A percentile compares a stretch with the other conserved stretches of the same genome.
These are phyloP conservation scores for Nymphicus hollandicus DNA, from an alignment of 2,113 vertebrate genomes.

Conservation along the genomic window DNA sequence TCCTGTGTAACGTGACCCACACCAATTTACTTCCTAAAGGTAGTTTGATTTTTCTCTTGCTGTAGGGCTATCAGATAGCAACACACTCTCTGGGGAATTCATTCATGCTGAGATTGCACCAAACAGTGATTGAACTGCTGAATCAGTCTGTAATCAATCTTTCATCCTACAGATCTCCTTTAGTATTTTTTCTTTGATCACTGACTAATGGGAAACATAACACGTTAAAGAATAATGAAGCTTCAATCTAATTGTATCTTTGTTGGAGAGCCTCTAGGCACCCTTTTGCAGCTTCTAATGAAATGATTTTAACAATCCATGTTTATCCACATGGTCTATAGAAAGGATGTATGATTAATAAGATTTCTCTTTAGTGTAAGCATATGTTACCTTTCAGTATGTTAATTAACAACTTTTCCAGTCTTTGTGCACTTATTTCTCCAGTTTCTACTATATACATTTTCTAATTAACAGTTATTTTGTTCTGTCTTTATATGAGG, in stretches of 20 bases:
- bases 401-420: neutral
- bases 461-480: neutral
- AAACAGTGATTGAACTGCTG: slow-evolving; percentile 78
- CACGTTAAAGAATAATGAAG: slow-evolving; percentile 78
- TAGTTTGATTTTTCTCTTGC: slow-evolving; percentile 68
- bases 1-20: slow-evolving; percentile 66
- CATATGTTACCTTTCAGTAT: neutral
- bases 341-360: neutral
- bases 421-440: neutral
- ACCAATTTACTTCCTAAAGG: slow-evolving; percentile 68
- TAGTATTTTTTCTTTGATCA: slow-evolving; percentile 81
- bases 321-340: slow-evolving; percentile 24
- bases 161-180: slow-evolving; percentile 77
- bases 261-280: slow-evolving; percentile 49
- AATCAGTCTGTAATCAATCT: slow-evolving; percentile 83
- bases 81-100: slow-evolving; percentile 64
- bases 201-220: slow-evolving; percentile 77
- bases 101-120: slow-evolving; percentile 85
- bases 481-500: neutral
- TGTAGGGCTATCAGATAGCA: slow-evolving; percentile 74
- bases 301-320: slow-evolving; percentile 39
- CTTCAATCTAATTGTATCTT: slow-evolving; percentile 68
- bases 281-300: slow-evolving; percentile 52
- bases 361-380: slow-evolving; percentile 11
- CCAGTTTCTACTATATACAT: neutral